Base-by-base conservation (phyloP, 1,140 invertebrate genomes). In the Metopolophium dirhodum region DNA sequence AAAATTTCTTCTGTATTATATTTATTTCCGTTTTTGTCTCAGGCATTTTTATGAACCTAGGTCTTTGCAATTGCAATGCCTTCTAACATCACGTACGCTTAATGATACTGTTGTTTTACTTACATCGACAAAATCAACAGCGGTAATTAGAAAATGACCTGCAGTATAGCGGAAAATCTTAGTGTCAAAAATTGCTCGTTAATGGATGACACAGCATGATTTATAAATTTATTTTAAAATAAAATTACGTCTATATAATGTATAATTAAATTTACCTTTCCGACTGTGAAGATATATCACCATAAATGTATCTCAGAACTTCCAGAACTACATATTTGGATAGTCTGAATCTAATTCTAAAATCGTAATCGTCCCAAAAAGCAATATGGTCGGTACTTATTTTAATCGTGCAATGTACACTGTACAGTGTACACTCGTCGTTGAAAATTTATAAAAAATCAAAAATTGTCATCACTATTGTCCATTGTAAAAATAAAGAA, bases 1-100 rank as follows among this genome's bases (percentile, higher is more conserved):
- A 95, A 94, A 95, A 95, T 51, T 94, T 35, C 51, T 90, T 45
- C 94, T 94, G 94, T 30, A 93, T 87, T 94, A 37, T 83, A 35
- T 11, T 20, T n/a, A 94, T 94, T 93, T 95, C 94, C 88, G 94
- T 94, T 88, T 93, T 51, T 26, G 94, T 94, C 35, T 94, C 49
- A 57, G 94, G 94, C 77, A 95, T 94, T 57, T 91, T 83, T 35
- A 95, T 94, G 85, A 94, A 94, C 45, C 94, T 30, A 22, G 11
- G 7, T 51, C 93, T 20, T 37, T 7, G 94, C 94, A 45, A 95
- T 94, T 23, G 94, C 93, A 45, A 18, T 51, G 57, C 37, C 37
- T 37, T 1, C 93, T 94, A 18, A 95, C 94, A 94, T 93, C 93
- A 35, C 94, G 94, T 26, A 95, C 90, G 18, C 94, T 94, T 30